Conservation (phyloP, 2,888 invertebrate species). For the Choristoneura rosaceana region DNA sequence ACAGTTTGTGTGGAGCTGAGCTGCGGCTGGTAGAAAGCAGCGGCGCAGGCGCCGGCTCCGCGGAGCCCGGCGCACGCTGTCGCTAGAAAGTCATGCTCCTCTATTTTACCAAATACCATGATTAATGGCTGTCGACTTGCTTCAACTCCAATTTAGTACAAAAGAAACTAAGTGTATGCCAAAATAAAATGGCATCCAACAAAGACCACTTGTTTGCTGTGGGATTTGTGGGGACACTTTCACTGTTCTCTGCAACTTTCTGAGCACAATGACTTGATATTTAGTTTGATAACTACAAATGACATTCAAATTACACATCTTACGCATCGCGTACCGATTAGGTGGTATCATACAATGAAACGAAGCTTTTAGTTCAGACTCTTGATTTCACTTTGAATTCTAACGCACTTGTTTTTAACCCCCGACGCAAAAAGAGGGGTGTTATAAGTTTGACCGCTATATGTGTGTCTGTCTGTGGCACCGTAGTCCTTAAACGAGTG, state of each 20-base stretch:
- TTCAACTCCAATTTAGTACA: constrained; percentile 50
- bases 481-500: too few species aligned
- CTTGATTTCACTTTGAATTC: not conserved
- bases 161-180: constrained; percentile 48
- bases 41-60: constrained; percentile 42
- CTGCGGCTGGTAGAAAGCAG: constrained; percentile 47
- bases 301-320: constrained; percentile 20
- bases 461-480: too few species aligned
- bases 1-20: constrained; percentile 53
- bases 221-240: constrained; percentile 40
- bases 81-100: constrained; percentile 58
- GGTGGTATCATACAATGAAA: constrained; percentile 10
- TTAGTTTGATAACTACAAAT: constrained; percentile 33
- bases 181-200: constrained; percentile 44
- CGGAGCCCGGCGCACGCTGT: constrained; percentile 40
- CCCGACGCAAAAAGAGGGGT: too few species aligned
- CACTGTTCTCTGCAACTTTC: constrained; percentile 40
- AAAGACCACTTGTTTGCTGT: constrained; percentile 39
- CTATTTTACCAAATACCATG: constrained; percentile 56
- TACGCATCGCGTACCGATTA: not conserved
- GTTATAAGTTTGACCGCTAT: too few species aligned
- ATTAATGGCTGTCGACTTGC: constrained; percentile 53
- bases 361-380: not conserved
- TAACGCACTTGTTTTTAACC: too few species aligned
- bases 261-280: constrained; percentile 35